These are phyloP conservation scores for Xenopus petersii DNA, from an alignment of 2,797 vertebrate genomes.

Conservation along the genomic window DNA sequence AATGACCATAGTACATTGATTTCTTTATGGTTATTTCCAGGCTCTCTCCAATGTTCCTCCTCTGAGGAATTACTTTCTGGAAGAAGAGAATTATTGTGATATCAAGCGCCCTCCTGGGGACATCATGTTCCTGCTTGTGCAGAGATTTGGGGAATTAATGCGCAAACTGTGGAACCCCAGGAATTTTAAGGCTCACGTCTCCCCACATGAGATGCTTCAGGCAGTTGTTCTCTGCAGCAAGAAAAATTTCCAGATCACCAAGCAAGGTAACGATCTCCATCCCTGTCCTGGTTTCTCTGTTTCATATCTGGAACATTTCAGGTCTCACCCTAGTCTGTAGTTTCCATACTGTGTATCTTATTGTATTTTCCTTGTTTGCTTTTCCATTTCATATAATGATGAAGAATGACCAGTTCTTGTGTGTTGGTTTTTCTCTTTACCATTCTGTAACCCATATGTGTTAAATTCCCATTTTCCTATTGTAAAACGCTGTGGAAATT, in stretches of 20 bases:
- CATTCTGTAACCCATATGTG: no score
- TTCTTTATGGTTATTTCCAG: constrained; percentile 54
- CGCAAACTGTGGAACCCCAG: constrained; percentile 95
- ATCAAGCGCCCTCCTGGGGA: constrained; percentile 91
- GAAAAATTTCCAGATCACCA: constrained; percentile 97
- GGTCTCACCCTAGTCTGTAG: not conserved
- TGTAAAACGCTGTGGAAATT: no score
- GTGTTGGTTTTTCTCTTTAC: no score
- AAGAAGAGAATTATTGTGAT: constrained; percentile 87
- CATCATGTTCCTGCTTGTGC: constrained; percentile 95
- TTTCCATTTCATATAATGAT: no score
- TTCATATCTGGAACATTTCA: no score
- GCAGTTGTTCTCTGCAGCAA: constrained; percentile 96
- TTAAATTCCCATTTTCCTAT: no score
- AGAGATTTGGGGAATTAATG: constrained; percentile 96
- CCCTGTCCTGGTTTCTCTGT: no score
- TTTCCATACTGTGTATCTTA: not conserved
- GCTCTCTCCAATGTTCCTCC: constrained; percentile 93
- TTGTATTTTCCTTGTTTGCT: not conserved
- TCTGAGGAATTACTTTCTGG: constrained; percentile 90
- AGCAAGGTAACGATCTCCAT: constrained; percentile 73
- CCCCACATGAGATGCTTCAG: constrained; percentile 96
- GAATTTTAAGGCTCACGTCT: constrained; percentile 96
- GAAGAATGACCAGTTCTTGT: no score
- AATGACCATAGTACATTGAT: no score